Base-by-base conservation (phyloP, 2,113 vertebrate genomes). In the Glareola pratincola region DNA sequence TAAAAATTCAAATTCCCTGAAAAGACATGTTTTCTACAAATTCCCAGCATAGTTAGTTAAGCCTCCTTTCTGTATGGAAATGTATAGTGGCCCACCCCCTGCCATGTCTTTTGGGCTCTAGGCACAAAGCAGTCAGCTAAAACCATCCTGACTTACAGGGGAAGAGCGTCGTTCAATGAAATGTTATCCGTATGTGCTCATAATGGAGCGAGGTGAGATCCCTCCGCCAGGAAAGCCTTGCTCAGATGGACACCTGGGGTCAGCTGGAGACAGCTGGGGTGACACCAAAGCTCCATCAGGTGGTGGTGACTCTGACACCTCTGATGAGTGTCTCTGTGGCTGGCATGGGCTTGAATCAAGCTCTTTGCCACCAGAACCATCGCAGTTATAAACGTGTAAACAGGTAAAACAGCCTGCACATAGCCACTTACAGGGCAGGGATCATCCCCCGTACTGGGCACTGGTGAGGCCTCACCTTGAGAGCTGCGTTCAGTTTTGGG, bases 311-410 rank as follows among this genome's bases (percentile, higher is more conserved):
- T 73, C 53, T 30, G 56, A 4, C 21, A 45, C 2, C 7, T 77
- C 43, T 0, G 0, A 6, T 50, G 77, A 20, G 22, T 56, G 12
- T 56, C 32, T 53, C 34, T 76, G 39, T 79, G 41, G 9, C 22
- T 48, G 39, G 13, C 12, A 14, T 0, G 0, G 48, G 18, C 15
- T 76, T 60, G 72, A 72, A 23, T 3, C 1, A 15, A 76, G 37
- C 11, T 7, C 3, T 76, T 72, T 2, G 11, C 20, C 20, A 5
- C 32, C n/a, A 48, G 53, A 71, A 37, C 7, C 9, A 6, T 29
- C 59, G 4, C 13, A 53, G 32, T 27, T 66, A 53, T 41, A 64
- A 30, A 39, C 0, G 0, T 10, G 2, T n/a, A 36, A 39, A 43
- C 1, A 45, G 10, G 56, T 37, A 36, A 83, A 88, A 6, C 32